Conservation (phyloP, 2,113 vertebrate species). For the Callaeas wilsoni region DNA sequence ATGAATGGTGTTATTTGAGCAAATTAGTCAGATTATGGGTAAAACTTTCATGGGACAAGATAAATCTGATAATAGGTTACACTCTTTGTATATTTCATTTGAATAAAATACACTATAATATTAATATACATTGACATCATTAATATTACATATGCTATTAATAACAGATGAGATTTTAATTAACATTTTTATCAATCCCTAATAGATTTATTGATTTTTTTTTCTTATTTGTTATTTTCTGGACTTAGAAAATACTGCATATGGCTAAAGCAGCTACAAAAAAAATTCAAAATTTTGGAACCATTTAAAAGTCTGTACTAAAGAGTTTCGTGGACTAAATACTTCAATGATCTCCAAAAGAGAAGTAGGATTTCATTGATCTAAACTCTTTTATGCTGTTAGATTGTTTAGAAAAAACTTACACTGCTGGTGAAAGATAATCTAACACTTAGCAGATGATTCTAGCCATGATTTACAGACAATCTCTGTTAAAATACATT, state of each 20-base stretch:
- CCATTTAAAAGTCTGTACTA: background rate
- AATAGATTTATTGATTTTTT: background rate
- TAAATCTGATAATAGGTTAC: background rate
- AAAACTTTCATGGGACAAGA: background rate
- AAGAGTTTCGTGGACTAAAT: background rate
- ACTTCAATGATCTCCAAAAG: background rate
- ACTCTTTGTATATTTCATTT: background rate
- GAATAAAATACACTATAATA: background rate
- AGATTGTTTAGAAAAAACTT: background rate
- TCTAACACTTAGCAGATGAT: background rate
- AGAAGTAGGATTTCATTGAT: background rate
- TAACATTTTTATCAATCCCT: background rate
- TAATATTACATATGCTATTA: background rate
- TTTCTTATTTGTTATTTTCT: background rate
- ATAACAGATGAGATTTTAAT: background rate
- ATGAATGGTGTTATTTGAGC: background rate
- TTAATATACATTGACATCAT: accelerated
- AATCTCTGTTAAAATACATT: background rate
- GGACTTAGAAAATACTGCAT: background rate
- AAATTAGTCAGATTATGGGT: background rate
- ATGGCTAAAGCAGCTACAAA: background rate
- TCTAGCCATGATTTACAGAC: background rate
- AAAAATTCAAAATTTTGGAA: background rate
- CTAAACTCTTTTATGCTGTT: background rate
- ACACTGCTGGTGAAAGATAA: background rate